Evolutionary conservation across 2,888 invertebrate genomes (phyloP).

Genomic region (Melinopterus prodromus): DNA sequence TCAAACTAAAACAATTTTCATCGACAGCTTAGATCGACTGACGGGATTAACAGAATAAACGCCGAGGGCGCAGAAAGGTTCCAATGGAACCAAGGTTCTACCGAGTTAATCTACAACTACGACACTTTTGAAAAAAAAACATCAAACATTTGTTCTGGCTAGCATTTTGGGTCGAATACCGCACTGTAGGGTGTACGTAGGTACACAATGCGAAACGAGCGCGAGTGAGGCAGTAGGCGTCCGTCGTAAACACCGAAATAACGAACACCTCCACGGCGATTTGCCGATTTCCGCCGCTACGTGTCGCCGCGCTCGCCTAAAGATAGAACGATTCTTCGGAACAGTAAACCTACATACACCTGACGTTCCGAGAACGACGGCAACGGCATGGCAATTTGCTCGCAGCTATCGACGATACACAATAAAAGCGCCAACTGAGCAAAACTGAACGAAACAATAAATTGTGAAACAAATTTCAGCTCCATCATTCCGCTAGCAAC

Average conservation of each 20-base stretch:
- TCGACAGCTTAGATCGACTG: too few species aligned
- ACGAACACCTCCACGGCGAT: conserved; percentile 24
- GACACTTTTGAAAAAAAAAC: not conserved
- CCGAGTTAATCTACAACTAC: not conserved
- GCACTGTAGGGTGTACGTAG: not conserved
- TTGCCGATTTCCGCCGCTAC: conserved; percentile 21
- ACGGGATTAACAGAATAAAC: too few species aligned
- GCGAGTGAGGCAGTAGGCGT: not conserved
- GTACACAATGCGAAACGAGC: not conserved
- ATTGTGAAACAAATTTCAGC: too few species aligned
- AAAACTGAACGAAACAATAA: not conserved
- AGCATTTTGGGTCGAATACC: not conserved
- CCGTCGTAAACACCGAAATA: conserved; percentile 21
- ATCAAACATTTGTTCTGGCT: not conserved
- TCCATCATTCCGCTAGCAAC: too few species aligned
- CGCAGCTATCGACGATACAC: not conserved
- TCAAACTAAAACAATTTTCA: too few species aligned
- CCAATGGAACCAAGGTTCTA: too few species aligned
- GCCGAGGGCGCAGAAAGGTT: too few species aligned
- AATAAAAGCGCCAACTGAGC: not conserved
- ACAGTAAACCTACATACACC: conserved; percentile 17
- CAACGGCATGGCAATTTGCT: conserved; percentile 4
- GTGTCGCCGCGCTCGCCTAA: conserved; percentile 12
- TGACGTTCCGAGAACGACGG: conserved; percentile 14
- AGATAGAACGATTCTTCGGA: conserved; percentile 16